A percentile compares a stretch with the other conserved stretches of the same genome.
These are phyloP conservation scores for Euthynnus affinis DNA, from an alignment of 2,797 vertebrate species.

Conservation along the genomic window DNA sequence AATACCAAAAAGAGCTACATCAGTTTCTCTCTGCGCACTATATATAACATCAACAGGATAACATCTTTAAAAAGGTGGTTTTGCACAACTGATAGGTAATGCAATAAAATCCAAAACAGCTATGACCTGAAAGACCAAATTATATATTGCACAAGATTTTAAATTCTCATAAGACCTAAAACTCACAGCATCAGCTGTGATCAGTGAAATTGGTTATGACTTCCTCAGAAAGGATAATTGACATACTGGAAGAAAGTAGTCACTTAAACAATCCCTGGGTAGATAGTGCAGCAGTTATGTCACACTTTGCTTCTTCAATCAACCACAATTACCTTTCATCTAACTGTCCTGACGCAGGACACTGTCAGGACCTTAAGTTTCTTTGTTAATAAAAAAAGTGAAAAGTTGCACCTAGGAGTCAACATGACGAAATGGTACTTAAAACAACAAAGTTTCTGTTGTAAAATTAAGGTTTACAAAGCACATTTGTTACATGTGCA, in stretches of 20 bases:
- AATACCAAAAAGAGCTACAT: constrained; percentile 2
- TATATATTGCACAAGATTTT: too few relatives aligned
- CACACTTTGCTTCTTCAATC: constrained; percentile 29
- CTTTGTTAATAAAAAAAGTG: neutral
- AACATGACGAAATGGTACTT: neutral
- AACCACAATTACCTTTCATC: constrained; percentile 8
- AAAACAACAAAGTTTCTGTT: neutral
- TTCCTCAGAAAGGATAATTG: neutral
- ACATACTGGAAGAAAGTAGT: constrained; percentile 12
- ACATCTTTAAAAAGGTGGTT: neutral
- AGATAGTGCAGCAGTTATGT: constrained; percentile 24
- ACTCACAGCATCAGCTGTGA: neutral
- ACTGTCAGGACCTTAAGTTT: neutral
- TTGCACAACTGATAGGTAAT: neutral
- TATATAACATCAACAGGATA: neutral
- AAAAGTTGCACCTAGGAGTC: neutral
- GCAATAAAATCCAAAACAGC: neutral
- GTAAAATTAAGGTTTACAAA: constrained; percentile 1
- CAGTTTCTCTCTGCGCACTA: neutral
- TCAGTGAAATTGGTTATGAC: neutral
- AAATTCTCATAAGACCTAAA: neutral
- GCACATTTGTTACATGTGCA: neutral
- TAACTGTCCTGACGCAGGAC: neutral
- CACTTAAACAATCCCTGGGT: constrained; percentile 16
- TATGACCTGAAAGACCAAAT: neutral